These are phyloP conservation scores for Oithona nana DNA, from an alignment of 2,888 invertebrate genomes.

Conservation along the genomic window DNA sequence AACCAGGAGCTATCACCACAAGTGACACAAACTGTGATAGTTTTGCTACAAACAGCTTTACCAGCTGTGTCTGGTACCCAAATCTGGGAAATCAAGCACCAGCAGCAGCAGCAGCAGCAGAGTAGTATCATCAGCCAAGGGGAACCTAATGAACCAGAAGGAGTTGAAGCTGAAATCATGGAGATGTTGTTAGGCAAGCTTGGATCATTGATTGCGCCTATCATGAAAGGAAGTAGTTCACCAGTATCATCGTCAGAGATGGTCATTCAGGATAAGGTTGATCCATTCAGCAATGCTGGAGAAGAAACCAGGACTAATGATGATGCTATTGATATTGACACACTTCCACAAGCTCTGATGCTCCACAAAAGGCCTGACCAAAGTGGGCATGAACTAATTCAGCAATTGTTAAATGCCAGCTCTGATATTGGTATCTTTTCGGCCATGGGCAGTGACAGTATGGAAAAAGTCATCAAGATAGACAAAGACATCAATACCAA, in stretches of 20 bases:
- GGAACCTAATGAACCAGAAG: not conserved
- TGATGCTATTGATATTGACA: slow-evolving; percentile 22
- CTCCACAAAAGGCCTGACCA: slow-evolving; percentile 28
- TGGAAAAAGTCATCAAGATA: slow-evolving; percentile 16
- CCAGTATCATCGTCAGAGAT: not conserved
- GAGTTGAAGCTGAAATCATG: not conserved
- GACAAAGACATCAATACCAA: slow-evolving; percentile 21
- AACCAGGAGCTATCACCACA: slow-evolving; percentile 28
- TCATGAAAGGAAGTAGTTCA: not conserved
- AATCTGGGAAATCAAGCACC: not conserved
- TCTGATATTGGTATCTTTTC: slow-evolving; percentile 17
- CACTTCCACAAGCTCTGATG: slow-evolving; percentile 26
- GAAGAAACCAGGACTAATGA: no score
- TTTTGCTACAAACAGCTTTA: not conserved
- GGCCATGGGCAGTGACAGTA: slow-evolving; percentile 13
- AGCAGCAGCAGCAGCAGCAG: not conserved
- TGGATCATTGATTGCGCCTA: not conserved
- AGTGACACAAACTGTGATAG: slow-evolving; percentile 23
- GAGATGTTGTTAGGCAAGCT: not conserved
- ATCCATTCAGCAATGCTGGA: no score
- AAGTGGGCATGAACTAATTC: slow-evolving; percentile 27
- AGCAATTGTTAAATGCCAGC: slow-evolving; percentile 24
- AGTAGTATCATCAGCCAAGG: not conserved
- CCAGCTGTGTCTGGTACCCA: not conserved
- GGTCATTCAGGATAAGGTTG: not conserved